A percentile compares a stretch with the other conserved stretches of the same genome.
Conservation (phyloP, 1,140 invertebrate species). For the Cylas formicarius region DNA sequence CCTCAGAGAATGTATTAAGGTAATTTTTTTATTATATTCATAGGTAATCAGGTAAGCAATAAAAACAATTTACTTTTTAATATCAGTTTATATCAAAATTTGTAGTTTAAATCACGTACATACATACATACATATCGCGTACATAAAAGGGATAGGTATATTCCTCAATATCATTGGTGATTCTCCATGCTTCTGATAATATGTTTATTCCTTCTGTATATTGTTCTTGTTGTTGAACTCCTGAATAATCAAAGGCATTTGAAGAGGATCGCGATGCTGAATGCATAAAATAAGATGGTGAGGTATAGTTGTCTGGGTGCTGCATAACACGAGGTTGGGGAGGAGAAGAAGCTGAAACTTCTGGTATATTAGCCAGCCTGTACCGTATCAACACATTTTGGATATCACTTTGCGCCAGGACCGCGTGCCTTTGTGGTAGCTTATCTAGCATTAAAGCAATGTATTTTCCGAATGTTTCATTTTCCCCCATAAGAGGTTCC, state of each 20-base stretch:
- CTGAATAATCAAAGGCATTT: too few species aligned
- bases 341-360: background rate
- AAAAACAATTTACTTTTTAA: too few species aligned
- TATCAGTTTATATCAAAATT: too few species aligned
- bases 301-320: too few species aligned
- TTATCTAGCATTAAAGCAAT: background rate
- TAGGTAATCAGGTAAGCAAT: too few species aligned
- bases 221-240: background rate
- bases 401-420: background rate
- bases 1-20: slow-evolving; percentile 12
- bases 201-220: background rate
- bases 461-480: slow-evolving; percentile 1
- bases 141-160: slow-evolving; percentile 1
- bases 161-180: background rate
- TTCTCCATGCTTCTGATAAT: background rate
- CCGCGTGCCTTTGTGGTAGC: background rate
- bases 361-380: background rate
- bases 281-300: too few species aligned
- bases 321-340: background rate
- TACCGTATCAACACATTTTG: background rate
- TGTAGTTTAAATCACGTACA: too few species aligned
- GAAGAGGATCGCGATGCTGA: too few species aligned
- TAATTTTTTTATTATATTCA: too few species aligned
- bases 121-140: too few species aligned
- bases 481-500: background rate